Evolutionary conservation across 2,113 vertebrate genomes (phyloP).

Genomic region (Ceratotherium simum): DNA sequence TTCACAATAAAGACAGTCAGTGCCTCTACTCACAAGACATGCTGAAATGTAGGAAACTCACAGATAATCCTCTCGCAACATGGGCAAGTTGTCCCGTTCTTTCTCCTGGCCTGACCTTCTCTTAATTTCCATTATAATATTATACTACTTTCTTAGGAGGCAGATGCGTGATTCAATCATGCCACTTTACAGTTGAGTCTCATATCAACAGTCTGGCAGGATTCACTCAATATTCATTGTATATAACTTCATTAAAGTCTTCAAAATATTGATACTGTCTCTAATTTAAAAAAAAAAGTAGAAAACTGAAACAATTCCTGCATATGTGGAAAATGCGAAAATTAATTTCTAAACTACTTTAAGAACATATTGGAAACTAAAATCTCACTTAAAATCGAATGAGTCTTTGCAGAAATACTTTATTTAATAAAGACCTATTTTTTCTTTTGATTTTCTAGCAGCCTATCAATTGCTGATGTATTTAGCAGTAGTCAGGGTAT

Average conservation of each 20-base stretch:
- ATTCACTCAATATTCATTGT: not conserved
- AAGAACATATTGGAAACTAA: not conserved
- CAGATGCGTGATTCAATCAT: not conserved
- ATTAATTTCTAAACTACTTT: not conserved
- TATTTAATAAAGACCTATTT: not conserved
- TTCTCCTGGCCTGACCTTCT: not conserved
- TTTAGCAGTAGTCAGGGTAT: not conserved
- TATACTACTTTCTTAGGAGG: not conserved
- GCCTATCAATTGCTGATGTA: not conserved
- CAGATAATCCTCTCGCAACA: not conserved
- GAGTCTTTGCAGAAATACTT: not conserved
- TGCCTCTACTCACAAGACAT: not conserved
- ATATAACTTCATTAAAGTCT: not conserved
- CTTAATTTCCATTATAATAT: not conserved
- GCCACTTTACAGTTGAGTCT: not conserved
- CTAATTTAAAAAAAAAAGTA: not conserved
- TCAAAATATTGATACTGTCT: not conserved
- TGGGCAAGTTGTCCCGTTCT: not conserved
- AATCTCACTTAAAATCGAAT: not conserved
- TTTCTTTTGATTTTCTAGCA: not conserved
- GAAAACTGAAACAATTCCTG: not conserved
- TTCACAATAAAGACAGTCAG: not conserved
- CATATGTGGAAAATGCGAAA: not conserved
- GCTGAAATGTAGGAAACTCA: not conserved
- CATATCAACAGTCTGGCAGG: not conserved